Percentiles rank a stretch among this genome's conserved stretches.
Evolutionary conservation across 2,797 vertebrate genomes (phyloP).

Genomic region (Karalla daura): DNA sequence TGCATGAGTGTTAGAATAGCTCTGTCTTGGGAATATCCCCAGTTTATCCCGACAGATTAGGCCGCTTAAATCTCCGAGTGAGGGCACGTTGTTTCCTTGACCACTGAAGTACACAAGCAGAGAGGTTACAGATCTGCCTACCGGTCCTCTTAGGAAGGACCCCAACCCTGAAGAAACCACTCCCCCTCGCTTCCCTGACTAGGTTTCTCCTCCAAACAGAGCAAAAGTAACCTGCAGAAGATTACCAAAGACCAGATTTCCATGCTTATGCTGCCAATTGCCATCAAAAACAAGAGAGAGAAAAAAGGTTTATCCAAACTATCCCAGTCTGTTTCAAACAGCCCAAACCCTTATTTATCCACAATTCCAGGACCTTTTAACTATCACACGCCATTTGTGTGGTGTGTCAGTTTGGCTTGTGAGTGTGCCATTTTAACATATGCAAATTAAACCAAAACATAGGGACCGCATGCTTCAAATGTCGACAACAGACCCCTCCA

Average conservation of each 20-base stretch:
- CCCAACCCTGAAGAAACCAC: constrained; percentile 26
- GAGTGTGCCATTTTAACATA: constrained; percentile 71
- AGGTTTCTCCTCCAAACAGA: constrained; percentile 42
- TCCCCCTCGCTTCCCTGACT: constrained; percentile 35
- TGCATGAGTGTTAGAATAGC: constrained; percentile 73
- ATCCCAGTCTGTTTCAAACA: constrained; percentile 54
- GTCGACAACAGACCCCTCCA: constrained; percentile 42
- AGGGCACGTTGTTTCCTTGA: constrained; percentile 77
- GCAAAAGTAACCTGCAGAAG: constrained; percentile 67
- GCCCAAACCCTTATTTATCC: constrained; percentile 38
- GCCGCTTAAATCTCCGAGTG: constrained; percentile 75
- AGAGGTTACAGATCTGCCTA: constrained; percentile 59
- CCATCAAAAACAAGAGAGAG: constrained; percentile 83
- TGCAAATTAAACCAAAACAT: constrained; percentile 70
- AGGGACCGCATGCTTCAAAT: constrained; percentile 59
- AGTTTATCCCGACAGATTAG: constrained; percentile 83
- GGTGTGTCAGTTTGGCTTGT: constrained; percentile 54
- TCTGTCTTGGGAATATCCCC: constrained; percentile 78
- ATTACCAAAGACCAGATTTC: constrained; percentile 83
- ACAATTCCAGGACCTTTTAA: constrained; percentile 45
- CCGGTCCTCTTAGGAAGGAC: constrained; percentile 37
- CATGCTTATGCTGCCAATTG: constrained; percentile 83
- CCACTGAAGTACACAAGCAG: constrained; percentile 66
- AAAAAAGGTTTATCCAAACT: constrained; percentile 60
- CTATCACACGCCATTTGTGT: constrained; percentile 36